Conservation (phyloP, 2,113 vertebrate genomes). For the Patagioenas fasciata region DNA sequence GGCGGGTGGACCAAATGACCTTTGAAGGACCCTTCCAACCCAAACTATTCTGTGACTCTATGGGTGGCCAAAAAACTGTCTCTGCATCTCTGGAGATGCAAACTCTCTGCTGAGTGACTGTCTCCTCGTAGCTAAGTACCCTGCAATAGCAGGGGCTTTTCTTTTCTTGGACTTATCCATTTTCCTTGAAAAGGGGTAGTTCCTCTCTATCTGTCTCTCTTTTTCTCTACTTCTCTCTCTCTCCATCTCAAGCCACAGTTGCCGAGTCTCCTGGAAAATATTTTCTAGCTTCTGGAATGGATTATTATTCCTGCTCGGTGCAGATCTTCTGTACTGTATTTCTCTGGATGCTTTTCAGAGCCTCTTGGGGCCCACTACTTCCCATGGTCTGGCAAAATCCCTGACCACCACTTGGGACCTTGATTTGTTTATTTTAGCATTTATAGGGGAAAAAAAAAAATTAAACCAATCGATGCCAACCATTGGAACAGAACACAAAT, state of each 20-base stretch:
- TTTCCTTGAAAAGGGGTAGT: conserved; percentile 8
- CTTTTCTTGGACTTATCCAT: background rate
- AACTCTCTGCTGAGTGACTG: background rate
- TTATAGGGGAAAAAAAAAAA: conserved; percentile 12
- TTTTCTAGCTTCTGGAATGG: conserved; percentile 59
- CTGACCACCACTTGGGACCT: conserved; percentile 40
- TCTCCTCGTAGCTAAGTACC: background rate
- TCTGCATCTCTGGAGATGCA: background rate
- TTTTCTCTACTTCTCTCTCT: background rate
- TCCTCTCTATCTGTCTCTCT: background rate
- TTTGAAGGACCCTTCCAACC: too few relatives aligned
- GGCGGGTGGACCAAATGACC: too few relatives aligned
- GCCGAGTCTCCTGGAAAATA: conserved; percentile 65
- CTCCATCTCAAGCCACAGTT: conserved; percentile 46
- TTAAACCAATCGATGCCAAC: conserved; percentile 14
- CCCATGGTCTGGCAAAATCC: conserved; percentile 61
- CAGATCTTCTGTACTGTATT: conserved; percentile 33
- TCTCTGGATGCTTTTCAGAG: conserved; percentile 60
- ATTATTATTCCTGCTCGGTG: conserved; percentile 46
- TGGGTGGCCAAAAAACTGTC: background rate
- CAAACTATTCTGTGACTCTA: background rate
- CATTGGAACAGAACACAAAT: conserved; percentile 40
- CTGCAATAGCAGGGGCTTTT: background rate
- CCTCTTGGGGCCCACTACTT: conserved; percentile 13
- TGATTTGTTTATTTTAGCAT: conserved; percentile 60